Evolutionary conservation across 1,140 invertebrate genomes (phyloP).

Genomic region (Bombus waltoni): DNA sequence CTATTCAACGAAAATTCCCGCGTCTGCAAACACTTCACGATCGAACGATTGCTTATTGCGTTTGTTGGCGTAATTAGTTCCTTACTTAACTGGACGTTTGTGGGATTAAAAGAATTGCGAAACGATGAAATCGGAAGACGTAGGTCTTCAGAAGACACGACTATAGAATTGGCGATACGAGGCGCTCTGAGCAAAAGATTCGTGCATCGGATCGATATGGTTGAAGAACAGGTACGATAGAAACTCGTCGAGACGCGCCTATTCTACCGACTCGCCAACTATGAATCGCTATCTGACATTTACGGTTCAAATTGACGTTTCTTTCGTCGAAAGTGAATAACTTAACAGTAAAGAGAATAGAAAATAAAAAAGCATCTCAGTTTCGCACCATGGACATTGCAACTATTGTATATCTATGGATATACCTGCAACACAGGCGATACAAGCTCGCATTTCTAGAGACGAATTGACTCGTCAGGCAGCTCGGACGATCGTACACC

Average conservation of each 20-base stretch:
- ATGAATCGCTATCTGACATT: too few relatives aligned
- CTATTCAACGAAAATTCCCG: slow-evolving; percentile 4
- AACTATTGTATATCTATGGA: background rate
- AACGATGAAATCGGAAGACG: background rate
- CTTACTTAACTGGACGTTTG: background rate
- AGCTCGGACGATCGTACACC: too few relatives aligned
- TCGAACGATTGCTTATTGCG: background rate
- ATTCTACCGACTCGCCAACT: too few relatives aligned
- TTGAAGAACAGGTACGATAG: background rate
- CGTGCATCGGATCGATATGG: background rate
- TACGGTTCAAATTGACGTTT: too few relatives aligned
- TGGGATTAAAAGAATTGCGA: too few relatives aligned
- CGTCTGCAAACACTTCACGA: slow-evolving; percentile 13
- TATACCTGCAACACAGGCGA: background rate
- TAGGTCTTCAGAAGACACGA: background rate
- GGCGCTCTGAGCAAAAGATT: background rate
- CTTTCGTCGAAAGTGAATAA: too few relatives aligned
- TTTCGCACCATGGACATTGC: too few relatives aligned
- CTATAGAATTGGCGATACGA: background rate
- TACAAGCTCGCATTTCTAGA: background rate
- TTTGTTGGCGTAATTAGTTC: background rate
- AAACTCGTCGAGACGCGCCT: too few relatives aligned
- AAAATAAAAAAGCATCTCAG: too few relatives aligned
- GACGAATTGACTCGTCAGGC: background rate
- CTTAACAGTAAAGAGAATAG: too few relatives aligned